phyloP scores from a whole-genome alignment of 2,888 invertebrate genomes.

The Coleophora deauratella region DNA sequence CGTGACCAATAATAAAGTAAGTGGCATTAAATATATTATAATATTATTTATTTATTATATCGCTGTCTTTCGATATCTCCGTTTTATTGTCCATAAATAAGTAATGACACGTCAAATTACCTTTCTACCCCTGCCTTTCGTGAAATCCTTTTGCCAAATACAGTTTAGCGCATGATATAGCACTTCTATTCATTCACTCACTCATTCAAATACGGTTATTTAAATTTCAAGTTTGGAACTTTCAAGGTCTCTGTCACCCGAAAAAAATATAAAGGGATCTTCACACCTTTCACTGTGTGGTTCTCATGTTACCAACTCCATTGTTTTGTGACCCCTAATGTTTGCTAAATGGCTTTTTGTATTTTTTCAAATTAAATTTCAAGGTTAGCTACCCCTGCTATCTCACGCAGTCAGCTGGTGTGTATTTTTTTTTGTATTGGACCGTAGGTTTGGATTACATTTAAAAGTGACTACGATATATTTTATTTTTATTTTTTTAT shows the following conservation, averaged over 20 bases:
- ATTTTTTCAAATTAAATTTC: conserved; percentile 21
- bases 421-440: conserved; percentile 4
- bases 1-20: no score
- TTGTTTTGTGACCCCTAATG: conserved; percentile 33
- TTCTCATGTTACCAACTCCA: conserved; percentile 23
- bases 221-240: conserved; percentile 7
- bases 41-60: no score
- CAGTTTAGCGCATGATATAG: conserved; percentile 18
- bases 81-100: no score
- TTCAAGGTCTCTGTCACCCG: conserved; percentile 25
- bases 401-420: conserved; percentile 33
- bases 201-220: conserved; percentile 22
- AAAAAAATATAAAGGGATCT: conserved; percentile 7
- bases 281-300: conserved; percentile 26
- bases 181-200: conserved; percentile 16
- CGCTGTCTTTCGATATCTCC: no score
- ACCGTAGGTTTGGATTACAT: no score
- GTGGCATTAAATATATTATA: no score
- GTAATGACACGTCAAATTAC: no score
- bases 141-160: conserved; percentile 12
- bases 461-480: no score
- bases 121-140: no score
- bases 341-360: conserved; percentile 43
- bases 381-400: conserved; percentile 26
- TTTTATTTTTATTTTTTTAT: no score